Evolutionary conservation across 2,888 invertebrate species (phyloP), one percentile per base, ranked within the genome.

Genomic region (Macropis europaea): DNA sequence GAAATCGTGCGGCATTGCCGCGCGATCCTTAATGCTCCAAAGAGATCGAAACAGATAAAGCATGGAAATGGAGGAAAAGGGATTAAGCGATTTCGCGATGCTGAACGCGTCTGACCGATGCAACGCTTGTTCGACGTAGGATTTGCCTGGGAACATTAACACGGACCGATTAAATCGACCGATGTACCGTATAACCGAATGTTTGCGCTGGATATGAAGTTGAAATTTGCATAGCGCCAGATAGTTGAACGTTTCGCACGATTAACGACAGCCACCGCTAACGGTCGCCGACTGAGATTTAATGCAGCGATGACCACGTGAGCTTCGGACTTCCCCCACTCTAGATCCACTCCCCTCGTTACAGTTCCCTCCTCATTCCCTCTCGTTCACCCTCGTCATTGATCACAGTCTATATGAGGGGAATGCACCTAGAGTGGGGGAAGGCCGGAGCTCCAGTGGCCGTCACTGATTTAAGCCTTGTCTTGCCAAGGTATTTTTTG

Each of bases 41-140:
- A 56, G 74, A 48, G 73, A 70, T 52, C 63, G 63, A 56, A 48
- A 48, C 22, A 53, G 60, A 73, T 59, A 71, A 67, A 71, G 53
- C 61, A 47, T 28, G 59, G 67, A 24, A 74, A 66, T 38, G 60
- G 54, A 48, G 66, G 59, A 45, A 71, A 40, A 26, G 69, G 61
- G 62, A 77, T 78, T 78, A 77, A 77, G 72, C 77, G 74, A 78
- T 77, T 76, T 53, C 66, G 28, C 34, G 50, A 53, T 54, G 40
- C 63, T 34, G 43, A 57, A 69, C 53, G 56, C 59, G 53, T 64
- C 67, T 72, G 69, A 63, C 57, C 63, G 38, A 52, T 34, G 48
- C 62, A 38, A 54, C 56, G 62, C 53, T 69, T 59, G 66, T 60
- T 66, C 69, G 60, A 63, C 66, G 72, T 28, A 45, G 72, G 66